Evolutionary conservation across 1,140 invertebrate species (phyloP), one percentile per base, ranked within the genome.

Genomic region (Heliconius hermathena): DNA sequence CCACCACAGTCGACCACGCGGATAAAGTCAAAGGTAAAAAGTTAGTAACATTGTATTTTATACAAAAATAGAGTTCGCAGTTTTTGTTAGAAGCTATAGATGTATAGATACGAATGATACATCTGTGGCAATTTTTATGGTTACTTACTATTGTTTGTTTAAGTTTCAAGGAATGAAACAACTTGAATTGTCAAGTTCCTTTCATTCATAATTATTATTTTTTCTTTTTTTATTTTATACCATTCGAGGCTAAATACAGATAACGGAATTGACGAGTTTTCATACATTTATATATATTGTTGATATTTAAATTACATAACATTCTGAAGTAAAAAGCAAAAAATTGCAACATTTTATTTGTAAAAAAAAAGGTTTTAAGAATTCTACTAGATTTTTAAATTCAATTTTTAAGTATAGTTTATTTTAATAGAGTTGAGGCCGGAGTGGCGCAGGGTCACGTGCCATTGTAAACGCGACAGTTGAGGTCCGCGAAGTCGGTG

Each of bases 111-210:
- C 22, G 3, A 8, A 57, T 57, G 9, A 46, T 46, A 16, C 13
- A 46, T 46, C 13, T 46, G 13, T 46, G 41, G 13, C 41, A 16
- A 4, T 46, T 54, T 20, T 54, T 8, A n/a, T 54, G 18, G n/a
- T 26, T 8, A 8, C 20, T 60, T n/a, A 9, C 6, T 8, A 36
- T 36, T 36, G 4, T 60, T 60, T 9, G n/a, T 60, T 60, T n/a
- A 11, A 22, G 6, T 60, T 60, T 60, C 22, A 8, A 60, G 2
- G 54, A 60, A 60, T 60, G 54, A 60, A 60, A 60, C 54, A 60
- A 60, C 54, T 60, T 60, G 54, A 60, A 22, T 60, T 60, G 54
- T 60, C 54, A 60, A 60, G 54, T 60, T 60, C 20, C n/a, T 60
- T 60, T 60, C 54, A 60, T 60, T 60, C 54, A 20, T n/a, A 20